Conservation (phyloP, 2,113 vertebrate genomes). For the Orycteropus afer region DNA sequence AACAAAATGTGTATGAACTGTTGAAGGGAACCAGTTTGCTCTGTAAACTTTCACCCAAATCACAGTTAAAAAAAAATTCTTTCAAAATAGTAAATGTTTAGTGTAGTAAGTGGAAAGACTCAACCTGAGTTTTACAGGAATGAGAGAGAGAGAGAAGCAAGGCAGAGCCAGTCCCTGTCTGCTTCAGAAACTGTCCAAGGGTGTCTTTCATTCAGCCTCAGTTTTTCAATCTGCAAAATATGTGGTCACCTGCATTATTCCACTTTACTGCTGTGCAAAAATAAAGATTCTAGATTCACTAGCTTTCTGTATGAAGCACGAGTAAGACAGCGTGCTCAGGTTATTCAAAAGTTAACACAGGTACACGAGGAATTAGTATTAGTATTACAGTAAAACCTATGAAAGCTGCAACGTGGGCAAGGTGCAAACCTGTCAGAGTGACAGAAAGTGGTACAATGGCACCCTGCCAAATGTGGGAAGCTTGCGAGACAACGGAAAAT, state of each 20-base stretch:
- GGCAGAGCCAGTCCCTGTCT: neutral
- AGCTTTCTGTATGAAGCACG: slow-evolving; percentile 31
- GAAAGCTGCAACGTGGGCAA: too few relatives aligned
- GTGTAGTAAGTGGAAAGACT: neutral
- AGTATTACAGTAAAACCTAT: neutral
- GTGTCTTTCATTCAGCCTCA: neutral
- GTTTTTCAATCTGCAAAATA: neutral
- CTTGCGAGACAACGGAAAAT: too few relatives aligned
- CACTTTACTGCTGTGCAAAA: slow-evolving; percentile 16
- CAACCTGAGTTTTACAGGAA: neutral
- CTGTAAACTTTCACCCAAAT: too few relatives aligned
- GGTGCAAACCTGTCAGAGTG: too few relatives aligned
- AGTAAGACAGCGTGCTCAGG: neutral
- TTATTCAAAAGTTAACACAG: slow-evolving; percentile 31
- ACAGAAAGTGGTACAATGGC: too few relatives aligned
- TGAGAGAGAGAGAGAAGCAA: too few relatives aligned
- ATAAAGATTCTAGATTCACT: neutral
- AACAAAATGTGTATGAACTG: too few relatives aligned
- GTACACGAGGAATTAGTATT: neutral
- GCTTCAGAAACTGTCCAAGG: neutral
- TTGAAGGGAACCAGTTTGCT: too few relatives aligned
- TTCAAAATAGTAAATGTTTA: neutral
- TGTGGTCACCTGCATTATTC: neutral
- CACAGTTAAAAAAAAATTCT: too few relatives aligned
- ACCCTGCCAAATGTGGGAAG: too few relatives aligned